These are phyloP conservation scores for Colostygia pectinataria DNA, from an alignment of 2,888 invertebrate genomes.

Conservation along the genomic window DNA sequence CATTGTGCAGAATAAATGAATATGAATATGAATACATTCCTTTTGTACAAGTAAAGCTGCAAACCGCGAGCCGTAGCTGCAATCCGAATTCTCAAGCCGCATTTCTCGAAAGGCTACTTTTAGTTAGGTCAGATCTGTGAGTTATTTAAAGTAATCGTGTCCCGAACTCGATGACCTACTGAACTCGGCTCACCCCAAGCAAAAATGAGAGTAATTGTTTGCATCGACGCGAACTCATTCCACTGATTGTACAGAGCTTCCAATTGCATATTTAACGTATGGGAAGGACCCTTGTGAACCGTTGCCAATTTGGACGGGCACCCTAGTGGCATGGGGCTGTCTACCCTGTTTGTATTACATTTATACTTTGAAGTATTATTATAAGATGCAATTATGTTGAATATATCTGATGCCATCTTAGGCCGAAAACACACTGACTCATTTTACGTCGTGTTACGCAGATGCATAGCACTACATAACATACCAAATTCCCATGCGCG, in stretches of 20 bases:
- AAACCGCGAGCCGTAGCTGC: too few species aligned
- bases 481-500: too few species aligned
- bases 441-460: too few species aligned
- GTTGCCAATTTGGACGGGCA: slow-evolving; percentile 72
- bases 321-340: slow-evolving; percentile 50
- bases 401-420: slow-evolving; percentile 5
- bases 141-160: slow-evolving; percentile 7
- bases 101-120: too few species aligned
- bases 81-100: too few species aligned
- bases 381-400: slow-evolving; percentile 48
- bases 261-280: slow-evolving; percentile 81
- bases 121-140: background rate
- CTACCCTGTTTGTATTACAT: slow-evolving; percentile 66
- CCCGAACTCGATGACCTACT: slow-evolving; percentile 54
- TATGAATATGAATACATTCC: too few species aligned
- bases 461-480: too few species aligned
- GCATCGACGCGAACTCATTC: slow-evolving; percentile 75
- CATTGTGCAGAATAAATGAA: too few species aligned
- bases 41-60: too few species aligned
- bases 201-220: slow-evolving; percentile 78
- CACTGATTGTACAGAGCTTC: slow-evolving; percentile 74
- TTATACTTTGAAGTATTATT: slow-evolving; percentile 47
- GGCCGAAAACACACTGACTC: too few species aligned
- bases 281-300: slow-evolving; percentile 72
- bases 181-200: slow-evolving; percentile 55